Conservation (phyloP, 2,888 invertebrate genomes). For the Diarsia brunnea region DNA sequence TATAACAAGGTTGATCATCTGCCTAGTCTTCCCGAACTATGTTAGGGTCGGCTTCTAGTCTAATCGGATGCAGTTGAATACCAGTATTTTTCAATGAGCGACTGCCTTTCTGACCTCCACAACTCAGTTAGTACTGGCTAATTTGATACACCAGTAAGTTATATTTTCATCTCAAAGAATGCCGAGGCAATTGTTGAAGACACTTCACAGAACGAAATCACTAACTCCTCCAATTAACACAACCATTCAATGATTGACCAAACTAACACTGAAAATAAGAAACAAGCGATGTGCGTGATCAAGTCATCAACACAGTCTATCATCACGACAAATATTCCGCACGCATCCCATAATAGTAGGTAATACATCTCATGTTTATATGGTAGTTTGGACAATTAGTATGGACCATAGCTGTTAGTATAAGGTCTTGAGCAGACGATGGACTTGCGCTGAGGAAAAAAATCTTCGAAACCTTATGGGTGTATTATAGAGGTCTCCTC, state of each 20-base stretch:
- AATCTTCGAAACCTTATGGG: not conserved
- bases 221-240: not conserved
- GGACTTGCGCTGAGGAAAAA: not conserved
- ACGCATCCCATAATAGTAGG: slow-evolving; percentile 50
- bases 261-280: slow-evolving; percentile 18
- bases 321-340: slow-evolving; percentile 52
- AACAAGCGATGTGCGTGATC: slow-evolving; percentile 36
- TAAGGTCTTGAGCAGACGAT: not conserved
- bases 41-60: too few relatives aligned
- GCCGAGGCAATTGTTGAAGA: not conserved
- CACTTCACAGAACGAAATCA: not conserved
- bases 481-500: not conserved
- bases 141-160: too few relatives aligned
- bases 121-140: too few relatives aligned
- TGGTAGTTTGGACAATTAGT: slow-evolving; percentile 57
- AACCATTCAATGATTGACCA: slow-evolving; percentile 5
- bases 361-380: slow-evolving; percentile 58
- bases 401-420: slow-evolving; percentile 50
- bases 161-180: not conserved
- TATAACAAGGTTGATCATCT: not conserved
- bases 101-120: too few relatives aligned
- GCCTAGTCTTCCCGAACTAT: too few relatives aligned
- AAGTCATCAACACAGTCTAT: slow-evolving; percentile 44
- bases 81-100: too few relatives aligned
- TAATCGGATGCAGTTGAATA: too few relatives aligned